Percentiles rank a stretch among this genome's conserved stretches.
phyloP scores from a whole-genome alignment of 1,140 invertebrate genomes.

The Drosophila mojavensis region DNA sequence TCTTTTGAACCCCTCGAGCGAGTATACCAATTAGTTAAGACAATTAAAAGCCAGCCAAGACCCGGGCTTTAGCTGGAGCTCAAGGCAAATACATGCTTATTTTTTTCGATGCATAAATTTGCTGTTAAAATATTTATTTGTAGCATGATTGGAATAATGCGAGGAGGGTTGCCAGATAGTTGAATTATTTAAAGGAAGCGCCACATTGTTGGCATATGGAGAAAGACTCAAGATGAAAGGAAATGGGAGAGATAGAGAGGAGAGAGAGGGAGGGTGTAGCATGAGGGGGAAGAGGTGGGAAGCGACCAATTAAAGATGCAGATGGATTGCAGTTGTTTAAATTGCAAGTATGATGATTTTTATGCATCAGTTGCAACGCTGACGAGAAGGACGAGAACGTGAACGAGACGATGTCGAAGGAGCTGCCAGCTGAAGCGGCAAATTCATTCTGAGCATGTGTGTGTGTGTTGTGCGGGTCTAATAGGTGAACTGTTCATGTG shows the following conservation, averaged over 20 bases:
- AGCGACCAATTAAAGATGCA: slow-evolving; percentile 76
- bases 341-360: slow-evolving; percentile 77
- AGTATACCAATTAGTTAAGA: too few relatives aligned
- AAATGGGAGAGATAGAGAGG: not conserved
- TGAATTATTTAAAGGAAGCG: not conserved
- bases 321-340: slow-evolving; percentile 80
- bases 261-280: not conserved
- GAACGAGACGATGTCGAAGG: not conserved
- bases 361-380: slow-evolving; percentile 69
- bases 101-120: too few relatives aligned
- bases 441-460: slow-evolving; percentile 20
- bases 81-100: too few relatives aligned
- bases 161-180: too few relatives aligned
- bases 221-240: not conserved
- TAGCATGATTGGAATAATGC: too few relatives aligned
- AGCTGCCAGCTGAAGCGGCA: slow-evolving; percentile 22
- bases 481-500: slow-evolving; percentile 74
- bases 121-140: too few relatives aligned
- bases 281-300: not conserved
- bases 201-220: not conserved
- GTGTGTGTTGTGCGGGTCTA: slow-evolving; percentile 58
- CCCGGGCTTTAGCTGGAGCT: too few relatives aligned
- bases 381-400: slow-evolving; percentile 16
- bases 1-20: too few relatives aligned
- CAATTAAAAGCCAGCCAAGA: too few relatives aligned